Conservation (phyloP, 1,140 invertebrate genomes). For the Plectus sambesii region DNA sequence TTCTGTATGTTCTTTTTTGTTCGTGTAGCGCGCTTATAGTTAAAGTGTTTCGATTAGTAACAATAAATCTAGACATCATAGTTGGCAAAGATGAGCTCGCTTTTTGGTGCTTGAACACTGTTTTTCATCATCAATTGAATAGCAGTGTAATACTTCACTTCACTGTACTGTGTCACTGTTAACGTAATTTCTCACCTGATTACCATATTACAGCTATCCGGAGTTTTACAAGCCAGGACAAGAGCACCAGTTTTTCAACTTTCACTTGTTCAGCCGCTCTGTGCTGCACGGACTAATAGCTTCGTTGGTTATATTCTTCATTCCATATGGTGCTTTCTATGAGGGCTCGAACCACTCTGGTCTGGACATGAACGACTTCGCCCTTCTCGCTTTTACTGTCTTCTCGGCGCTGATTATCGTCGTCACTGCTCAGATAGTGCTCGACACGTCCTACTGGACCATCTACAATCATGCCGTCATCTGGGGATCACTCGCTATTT, state of each 20-base stretch:
- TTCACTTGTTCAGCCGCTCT: constrained; percentile 75
- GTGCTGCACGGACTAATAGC: constrained; percentile 78
- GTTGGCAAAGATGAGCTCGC: no score
- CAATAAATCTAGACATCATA: no score
- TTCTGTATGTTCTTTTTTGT: no score
- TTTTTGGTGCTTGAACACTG: no score
- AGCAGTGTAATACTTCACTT: no score
- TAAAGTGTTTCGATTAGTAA: no score
- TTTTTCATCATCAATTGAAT: no score
- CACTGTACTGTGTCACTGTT: no score
- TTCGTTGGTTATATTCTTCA: constrained; percentile 76
- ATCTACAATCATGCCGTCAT: constrained; percentile 91
- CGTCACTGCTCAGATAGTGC: constrained; percentile 51
- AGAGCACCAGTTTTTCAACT: constrained; percentile 55
- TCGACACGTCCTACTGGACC: constrained; percentile 97
- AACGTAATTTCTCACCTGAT: no score
- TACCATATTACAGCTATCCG: constrained; percentile 55
- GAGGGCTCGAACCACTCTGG: constrained; percentile 23
- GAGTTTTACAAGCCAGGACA: constrained; percentile 54
- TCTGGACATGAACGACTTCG: constrained; percentile 39
- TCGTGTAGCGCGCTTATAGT: no score
- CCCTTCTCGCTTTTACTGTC: constrained; percentile 38
- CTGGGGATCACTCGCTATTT: constrained; percentile 89
- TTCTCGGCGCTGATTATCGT: no score
- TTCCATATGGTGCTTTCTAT: constrained; percentile 54